A percentile compares a stretch with the other conserved stretches of the same genome.
Evolutionary conservation across 2,888 invertebrate species (phyloP).

Genomic region (Drosophila kanekoi): DNA sequence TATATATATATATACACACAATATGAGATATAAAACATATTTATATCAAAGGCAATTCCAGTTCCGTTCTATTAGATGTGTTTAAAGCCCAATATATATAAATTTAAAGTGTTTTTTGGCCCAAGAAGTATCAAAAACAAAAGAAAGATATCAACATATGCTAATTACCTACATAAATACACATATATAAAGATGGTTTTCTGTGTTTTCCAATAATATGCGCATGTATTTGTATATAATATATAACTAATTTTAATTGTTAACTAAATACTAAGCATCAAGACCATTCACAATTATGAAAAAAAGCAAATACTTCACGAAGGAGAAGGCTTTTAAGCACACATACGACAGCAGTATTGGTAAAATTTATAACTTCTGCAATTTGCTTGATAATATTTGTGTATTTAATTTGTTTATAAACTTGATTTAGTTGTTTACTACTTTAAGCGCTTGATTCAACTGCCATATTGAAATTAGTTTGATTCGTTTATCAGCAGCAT

Average conservation of each 20-base stretch:
- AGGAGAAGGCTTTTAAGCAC: slow-evolving; percentile 16
- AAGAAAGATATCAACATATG: slow-evolving; percentile 39
- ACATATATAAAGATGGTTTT: slow-evolving; percentile 69
- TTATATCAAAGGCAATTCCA: slow-evolving; percentile 57
- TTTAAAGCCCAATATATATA: slow-evolving; percentile 47
- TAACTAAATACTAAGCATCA: slow-evolving; percentile 77
- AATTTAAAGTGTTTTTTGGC: slow-evolving; percentile 51
- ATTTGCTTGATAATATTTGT: slow-evolving; percentile 35
- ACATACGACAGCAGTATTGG: slow-evolving; percentile 65
- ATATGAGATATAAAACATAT: slow-evolving; percentile 36
- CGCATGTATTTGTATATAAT: slow-evolving; percentile 56
- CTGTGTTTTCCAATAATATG: slow-evolving; percentile 73
- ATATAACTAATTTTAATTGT: slow-evolving; percentile 60
- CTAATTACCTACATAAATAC: slow-evolving; percentile 31
- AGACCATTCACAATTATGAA: slow-evolving; percentile 57
- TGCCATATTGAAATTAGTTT: slow-evolving; percentile 67
- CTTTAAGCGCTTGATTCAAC: slow-evolving; percentile 72
- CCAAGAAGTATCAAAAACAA: slow-evolving; percentile 11
- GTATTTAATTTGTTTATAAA: slow-evolving; percentile 21
- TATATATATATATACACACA: slow-evolving; percentile 48
- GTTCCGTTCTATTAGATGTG: slow-evolving; percentile 74
- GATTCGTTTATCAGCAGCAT: slow-evolving; percentile 45
- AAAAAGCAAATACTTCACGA: slow-evolving; percentile 9
- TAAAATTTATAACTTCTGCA: slow-evolving; percentile 41
- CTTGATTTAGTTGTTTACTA: slow-evolving; percentile 35